A percentile compares a stretch with the other conserved stretches of the same genome.
phyloP scores from a whole-genome alignment of 2,113 vertebrate species.

The Oplegnathus fasciatus region DNA sequence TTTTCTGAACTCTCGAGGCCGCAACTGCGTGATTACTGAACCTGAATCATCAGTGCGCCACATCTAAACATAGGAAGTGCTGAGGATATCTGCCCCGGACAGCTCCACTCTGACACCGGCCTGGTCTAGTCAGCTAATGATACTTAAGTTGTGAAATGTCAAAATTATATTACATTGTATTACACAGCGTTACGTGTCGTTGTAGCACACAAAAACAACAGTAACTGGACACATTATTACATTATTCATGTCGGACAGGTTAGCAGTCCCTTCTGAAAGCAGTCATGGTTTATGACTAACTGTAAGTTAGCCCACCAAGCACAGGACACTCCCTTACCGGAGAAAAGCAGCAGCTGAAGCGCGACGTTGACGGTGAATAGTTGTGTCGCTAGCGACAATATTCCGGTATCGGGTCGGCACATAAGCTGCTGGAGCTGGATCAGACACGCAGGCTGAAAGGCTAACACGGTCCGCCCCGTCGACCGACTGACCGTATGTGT shows the following conservation, averaged over 20 bases:
- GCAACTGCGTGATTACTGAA: background rate
- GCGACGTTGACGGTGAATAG: background rate
- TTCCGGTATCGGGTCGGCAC: background rate
- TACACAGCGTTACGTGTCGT: too few relatives aligned
- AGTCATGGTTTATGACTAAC: background rate
- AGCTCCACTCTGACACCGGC: too few relatives aligned
- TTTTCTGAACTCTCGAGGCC: background rate
- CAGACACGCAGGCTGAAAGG: too few relatives aligned
- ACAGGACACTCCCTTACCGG: slow-evolving; percentile 49
- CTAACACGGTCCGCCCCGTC: background rate
- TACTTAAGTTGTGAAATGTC: too few relatives aligned
- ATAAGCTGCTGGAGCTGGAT: background rate
- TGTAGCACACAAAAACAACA: too few relatives aligned
- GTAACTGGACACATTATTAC: background rate
- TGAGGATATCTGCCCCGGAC: too few relatives aligned
- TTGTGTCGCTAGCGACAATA: background rate
- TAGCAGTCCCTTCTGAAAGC: too few relatives aligned
- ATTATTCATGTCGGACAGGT: too few relatives aligned
- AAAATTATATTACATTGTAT: too few relatives aligned
- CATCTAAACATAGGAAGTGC: background rate
- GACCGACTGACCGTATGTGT: background rate
- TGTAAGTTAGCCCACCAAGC: background rate
- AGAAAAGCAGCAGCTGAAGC: slow-evolving; percentile 28
- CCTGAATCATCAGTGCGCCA: background rate
- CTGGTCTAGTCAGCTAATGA: too few relatives aligned